Evolutionary conservation across 1,140 invertebrate genomes (phyloP), one percentile per base, ranked within the genome.

Genomic region (Atta colombica): DNA sequence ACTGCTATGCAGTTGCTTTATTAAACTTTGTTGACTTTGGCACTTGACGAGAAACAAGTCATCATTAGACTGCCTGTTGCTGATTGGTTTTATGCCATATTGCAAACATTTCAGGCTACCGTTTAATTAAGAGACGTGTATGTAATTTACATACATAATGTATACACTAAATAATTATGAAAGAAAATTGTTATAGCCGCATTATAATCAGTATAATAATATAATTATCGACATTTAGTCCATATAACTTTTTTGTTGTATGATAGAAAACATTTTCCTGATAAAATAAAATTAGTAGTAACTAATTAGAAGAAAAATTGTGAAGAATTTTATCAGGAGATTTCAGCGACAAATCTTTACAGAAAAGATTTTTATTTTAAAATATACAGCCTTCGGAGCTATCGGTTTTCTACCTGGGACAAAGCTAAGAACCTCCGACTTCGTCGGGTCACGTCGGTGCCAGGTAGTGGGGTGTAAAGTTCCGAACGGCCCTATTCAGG

Each of bases 11-110:
- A 65, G 60, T 58, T 66, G 61, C 31, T 77, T 84, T 71, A 85
- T 87, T 82, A 49, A 5, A 81, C 53, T 58, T 75, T 82, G 85
- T 87, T 84, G 85, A 89, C 77, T 89, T 77, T 89, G 75, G 87
- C 87, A 60, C 55, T 68, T 60, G 58, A 35, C 72, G 21, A 10
- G 65, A 60, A 71, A 77, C 51, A 53, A 89, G 77, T 84, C 18
- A 81, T 82, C 45, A 80, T 72, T 63, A 78, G 72, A 81, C 51
- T 55, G 77, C 12, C 14, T 21, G 25, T 63, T 39, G 60, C 68
- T 82, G 28, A 89, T 87, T 88, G 53, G 60, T 77, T 86, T n/a
- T 58, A 49, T 28, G 39, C 18, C 21, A 25, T 45, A 45, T 28
- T 8, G 16, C 6, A 49, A 49, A 49, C 16, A 61, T 63, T 49